Percentiles rank a stretch among this genome's conserved stretches.
These are phyloP conservation scores for Actenoides hombroni DNA, from an alignment of 2,113 vertebrate species.

Conservation along the genomic window DNA sequence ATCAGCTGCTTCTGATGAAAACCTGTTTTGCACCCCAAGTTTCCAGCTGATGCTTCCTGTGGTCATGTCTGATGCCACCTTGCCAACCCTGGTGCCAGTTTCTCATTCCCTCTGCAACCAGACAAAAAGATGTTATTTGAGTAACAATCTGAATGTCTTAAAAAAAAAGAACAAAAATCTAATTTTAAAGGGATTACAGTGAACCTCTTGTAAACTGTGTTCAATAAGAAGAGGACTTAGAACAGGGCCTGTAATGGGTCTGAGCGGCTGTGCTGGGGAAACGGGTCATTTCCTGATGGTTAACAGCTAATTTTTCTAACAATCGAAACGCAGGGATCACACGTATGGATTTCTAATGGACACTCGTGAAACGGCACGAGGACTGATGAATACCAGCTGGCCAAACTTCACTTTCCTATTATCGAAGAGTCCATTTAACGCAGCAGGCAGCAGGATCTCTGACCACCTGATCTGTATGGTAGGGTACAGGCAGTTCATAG, in stretches of 20 bases:
- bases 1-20: not conserved
- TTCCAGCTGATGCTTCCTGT: not conserved
- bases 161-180: slow-evolving; percentile 63
- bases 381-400: slow-evolving; percentile 70
- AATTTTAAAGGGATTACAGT: slow-evolving; percentile 81
- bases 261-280: slow-evolving; percentile 51
- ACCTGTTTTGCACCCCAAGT: not conserved
- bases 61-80: not conserved
- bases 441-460: not conserved
- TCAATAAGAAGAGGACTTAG: slow-evolving; percentile 75
- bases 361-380: slow-evolving; percentile 23
- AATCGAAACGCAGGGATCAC: not conserved
- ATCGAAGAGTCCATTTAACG: not conserved
- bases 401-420: slow-evolving; percentile 28
- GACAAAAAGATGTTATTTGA: not conserved
- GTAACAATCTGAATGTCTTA: slow-evolving; percentile 9
- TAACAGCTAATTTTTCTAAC: slow-evolving; percentile 56
- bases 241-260: slow-evolving; percentile 61
- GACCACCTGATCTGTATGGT: not conserved
- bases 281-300: slow-evolving; percentile 77
- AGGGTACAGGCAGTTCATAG: not conserved
- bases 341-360: slow-evolving; percentile 22
- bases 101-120: not conserved
- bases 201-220: slow-evolving; percentile 73
- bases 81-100: not conserved